Percentiles rank a stretch among this genome's conserved stretches.
phyloP scores from a whole-genome alignment of 2,113 vertebrate species.

The Nanorana parkeri region DNA sequence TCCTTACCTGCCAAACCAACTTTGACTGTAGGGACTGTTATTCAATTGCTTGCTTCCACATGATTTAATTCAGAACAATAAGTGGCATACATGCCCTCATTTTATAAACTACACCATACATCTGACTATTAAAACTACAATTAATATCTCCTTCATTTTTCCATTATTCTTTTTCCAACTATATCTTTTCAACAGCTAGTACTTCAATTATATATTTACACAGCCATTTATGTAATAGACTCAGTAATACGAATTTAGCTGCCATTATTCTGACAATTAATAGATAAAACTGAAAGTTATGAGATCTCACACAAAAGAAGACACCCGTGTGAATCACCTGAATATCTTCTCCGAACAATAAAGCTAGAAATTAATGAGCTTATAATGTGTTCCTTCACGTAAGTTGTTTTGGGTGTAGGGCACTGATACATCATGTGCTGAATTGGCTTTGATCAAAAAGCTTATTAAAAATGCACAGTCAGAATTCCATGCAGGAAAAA shows the following conservation, averaged over 20 bases:
- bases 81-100: too few relatives aligned
- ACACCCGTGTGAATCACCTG: slow-evolving; percentile 26
- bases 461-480: slow-evolving; percentile 13
- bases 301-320: not conserved
- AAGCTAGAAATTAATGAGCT: not conserved
- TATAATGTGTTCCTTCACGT: not conserved
- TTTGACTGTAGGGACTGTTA: too few relatives aligned
- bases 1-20: too few relatives aligned
- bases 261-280: not conserved
- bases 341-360: too few relatives aligned
- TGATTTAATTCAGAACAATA: too few relatives aligned
- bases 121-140: too few relatives aligned
- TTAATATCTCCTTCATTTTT: too few relatives aligned
- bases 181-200: too few relatives aligned
- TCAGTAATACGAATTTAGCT: not conserved
- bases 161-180: too few relatives aligned
- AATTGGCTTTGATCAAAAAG: not conserved
- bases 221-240: not conserved
- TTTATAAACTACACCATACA: too few relatives aligned
- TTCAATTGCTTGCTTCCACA: too few relatives aligned
- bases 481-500: slow-evolving; percentile 2
- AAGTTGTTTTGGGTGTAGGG: slow-evolving; percentile 10
- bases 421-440: not conserved
- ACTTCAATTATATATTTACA: not conserved
- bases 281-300: slow-evolving; percentile 25